Percentiles rank a stretch among this genome's conserved stretches.
Conservation (phyloP, 2,797 vertebrate species). For the Rallus crepitans region DNA sequence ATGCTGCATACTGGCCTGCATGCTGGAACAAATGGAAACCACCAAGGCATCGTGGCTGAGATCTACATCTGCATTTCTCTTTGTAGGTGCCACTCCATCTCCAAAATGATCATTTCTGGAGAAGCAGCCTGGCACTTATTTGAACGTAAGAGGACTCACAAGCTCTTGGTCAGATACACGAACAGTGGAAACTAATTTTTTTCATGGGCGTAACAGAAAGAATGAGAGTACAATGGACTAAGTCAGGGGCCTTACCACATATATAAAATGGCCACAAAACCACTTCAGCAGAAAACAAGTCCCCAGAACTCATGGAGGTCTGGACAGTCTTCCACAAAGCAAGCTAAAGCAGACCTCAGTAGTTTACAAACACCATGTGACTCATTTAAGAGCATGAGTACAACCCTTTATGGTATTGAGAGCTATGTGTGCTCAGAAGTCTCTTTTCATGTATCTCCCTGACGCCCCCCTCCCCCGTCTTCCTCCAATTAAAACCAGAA, state of each 20-base stretch:
- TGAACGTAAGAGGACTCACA: not conserved
- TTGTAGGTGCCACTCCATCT: not conserved
- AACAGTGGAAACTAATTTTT: not conserved
- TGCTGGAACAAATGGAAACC: not conserved
- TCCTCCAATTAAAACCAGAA: not conserved
- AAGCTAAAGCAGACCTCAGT: not conserved
- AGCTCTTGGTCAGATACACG: not conserved
- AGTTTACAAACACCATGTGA: not conserved
- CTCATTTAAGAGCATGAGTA: not conserved
- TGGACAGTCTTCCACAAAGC: not conserved
- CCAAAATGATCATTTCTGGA: not conserved
- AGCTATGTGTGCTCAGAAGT: not conserved
- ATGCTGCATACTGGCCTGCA: not conserved
- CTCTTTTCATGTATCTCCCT: not conserved
- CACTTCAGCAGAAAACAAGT: not conserved
- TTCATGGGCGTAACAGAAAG: not conserved
- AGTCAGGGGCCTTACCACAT: not conserved
- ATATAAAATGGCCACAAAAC: not conserved
- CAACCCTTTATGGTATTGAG: not conserved
- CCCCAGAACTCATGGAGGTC: not conserved
- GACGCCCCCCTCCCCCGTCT: fast-evolving
- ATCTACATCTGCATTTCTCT: not conserved
- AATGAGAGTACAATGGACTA: not conserved
- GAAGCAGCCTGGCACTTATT: not conserved
- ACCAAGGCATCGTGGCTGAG: not conserved